Conservation (phyloP, 2,888 invertebrate species). For the Beris chalybata region DNA sequence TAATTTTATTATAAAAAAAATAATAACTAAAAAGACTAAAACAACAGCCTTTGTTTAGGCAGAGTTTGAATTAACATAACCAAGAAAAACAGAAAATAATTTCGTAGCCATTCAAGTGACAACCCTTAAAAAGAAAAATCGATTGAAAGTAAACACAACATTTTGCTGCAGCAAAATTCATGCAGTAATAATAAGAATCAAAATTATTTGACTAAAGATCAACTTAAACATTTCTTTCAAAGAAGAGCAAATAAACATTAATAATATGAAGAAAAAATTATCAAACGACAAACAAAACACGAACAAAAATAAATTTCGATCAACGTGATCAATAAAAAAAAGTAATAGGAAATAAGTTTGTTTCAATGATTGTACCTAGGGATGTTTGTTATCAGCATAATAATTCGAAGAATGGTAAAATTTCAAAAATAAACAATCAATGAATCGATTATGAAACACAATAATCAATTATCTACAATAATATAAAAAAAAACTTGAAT, state of each 20-base stretch:
- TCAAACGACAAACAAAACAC: conserved; percentile 2
- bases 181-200: background rate
- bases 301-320: background rate
- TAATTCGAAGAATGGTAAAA: conserved; percentile 1
- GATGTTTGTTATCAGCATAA: background rate
- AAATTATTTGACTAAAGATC: conserved; percentile 6
- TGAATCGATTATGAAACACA: background rate
- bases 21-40: background rate
- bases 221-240: conserved; percentile 4
- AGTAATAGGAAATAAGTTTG: background rate
- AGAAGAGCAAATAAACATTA: background rate
- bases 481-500: background rate
- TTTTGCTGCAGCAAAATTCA: too few relatives aligned
- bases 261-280: background rate
- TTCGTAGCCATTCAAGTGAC: too few relatives aligned
- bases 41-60: background rate
- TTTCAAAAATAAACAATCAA: conserved; percentile 5
- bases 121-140: too few relatives aligned
- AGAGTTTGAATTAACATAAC: too few relatives aligned
- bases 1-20: background rate
- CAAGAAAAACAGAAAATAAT: too few relatives aligned
- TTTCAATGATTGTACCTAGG: background rate
- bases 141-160: too few relatives aligned
- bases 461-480: conserved; percentile 1
- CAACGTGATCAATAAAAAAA: background rate